Base-by-base conservation (phyloP, 2,113 vertebrate species). In the Narcine bancroftii region DNA sequence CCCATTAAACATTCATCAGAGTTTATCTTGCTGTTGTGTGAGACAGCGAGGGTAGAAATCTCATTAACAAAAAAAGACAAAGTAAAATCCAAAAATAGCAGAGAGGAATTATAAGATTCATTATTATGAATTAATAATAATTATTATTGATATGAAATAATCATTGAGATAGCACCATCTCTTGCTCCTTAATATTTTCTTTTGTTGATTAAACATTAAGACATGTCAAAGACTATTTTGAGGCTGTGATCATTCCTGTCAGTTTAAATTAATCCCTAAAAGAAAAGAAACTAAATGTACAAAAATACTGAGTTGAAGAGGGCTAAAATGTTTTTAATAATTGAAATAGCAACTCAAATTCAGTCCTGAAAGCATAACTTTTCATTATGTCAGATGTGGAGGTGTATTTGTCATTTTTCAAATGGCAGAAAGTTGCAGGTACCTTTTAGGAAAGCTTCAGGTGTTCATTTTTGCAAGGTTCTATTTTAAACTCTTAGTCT, bases 1-100 rank as follows among this genome's bases (percentile, higher is more conserved):
- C 39, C 63, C 36, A 69, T 91, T 91, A 91, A 91, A 42, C 87
- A 69, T 91, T 66, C 81, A 66, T 60, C 19, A 45, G 60, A 45
- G 36, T 66, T 91, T 69, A 66, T 66, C 60, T 63, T 69, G 63
- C 63, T 66, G 19, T 17, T 66, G 87, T 65, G 36, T 69, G 11
- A 66, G 45, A 45, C 36, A 91, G 33, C 87, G 39, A 47, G 9
- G 17, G 42, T 42, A 71, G 63, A 69, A 69, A 47, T 6, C 89
- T 26, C 10, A 45, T 91, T n/a, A n/a, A n/a, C n/a, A n/a, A n/a
- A 69, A 69, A 33, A 36, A 5, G 21, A 60, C 15, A 42, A 33
- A 91, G 42, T 15, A 91, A 91, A 47, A 69, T 47, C 26, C 0
- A 5, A 47, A 47, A 29, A 63, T 17, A 21, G 39, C 21, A 47